Conservation (phyloP, 2,113 vertebrate genomes). For the Solenodon paradoxus region DNA sequence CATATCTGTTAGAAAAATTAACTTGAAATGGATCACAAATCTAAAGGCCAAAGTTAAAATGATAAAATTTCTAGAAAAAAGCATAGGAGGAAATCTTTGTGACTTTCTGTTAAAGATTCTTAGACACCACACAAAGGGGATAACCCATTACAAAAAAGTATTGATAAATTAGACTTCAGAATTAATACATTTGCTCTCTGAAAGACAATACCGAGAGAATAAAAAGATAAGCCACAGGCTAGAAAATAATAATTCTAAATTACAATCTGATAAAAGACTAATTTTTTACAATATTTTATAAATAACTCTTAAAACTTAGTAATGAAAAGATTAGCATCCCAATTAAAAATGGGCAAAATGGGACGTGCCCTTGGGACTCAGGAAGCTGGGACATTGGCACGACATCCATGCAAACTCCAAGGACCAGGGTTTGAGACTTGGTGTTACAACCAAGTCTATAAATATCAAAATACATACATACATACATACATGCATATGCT, state of each 20-base stretch:
- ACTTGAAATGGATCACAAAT: not conserved
- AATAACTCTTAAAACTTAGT: not conserved
- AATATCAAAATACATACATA: too few species aligned
- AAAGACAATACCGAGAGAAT: not conserved
- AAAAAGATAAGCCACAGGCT: not conserved
- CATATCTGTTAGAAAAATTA: not conserved
- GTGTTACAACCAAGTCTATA: too few species aligned
- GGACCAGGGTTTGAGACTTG: too few species aligned
- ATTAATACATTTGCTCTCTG: not conserved
- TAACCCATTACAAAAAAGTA: slow-evolving; percentile 5
- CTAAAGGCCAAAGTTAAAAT: not conserved
- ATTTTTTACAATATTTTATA: slow-evolving; percentile 7
- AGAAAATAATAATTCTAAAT: not conserved
- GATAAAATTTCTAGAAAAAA: not conserved
- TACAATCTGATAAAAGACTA: not conserved
- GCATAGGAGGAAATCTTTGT: not conserved
- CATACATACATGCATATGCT: too few species aligned
- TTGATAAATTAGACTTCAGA: not conserved
- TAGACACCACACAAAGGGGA: not conserved
- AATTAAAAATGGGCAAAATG: not conserved
- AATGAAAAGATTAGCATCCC: not conserved
- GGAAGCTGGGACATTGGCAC: too few species aligned
- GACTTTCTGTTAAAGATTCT: not conserved
- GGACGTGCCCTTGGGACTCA: too few species aligned
- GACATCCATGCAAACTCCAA: too few species aligned